Conservation (phyloP, 2,888 invertebrate genomes). For the Cryptocephalus moraei region DNA sequence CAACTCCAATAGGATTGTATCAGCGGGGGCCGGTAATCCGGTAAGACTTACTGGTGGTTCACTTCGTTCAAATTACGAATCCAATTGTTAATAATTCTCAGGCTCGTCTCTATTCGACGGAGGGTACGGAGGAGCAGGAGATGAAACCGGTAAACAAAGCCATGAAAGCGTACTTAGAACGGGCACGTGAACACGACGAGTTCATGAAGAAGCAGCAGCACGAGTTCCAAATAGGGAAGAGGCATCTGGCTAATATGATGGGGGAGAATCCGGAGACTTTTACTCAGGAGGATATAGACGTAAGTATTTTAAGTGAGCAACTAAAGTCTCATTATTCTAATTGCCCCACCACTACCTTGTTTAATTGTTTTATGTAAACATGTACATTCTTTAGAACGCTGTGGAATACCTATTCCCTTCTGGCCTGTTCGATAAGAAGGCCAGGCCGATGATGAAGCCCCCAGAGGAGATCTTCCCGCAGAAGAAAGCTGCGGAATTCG, state of each 20-base stretch:
- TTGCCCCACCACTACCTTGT: neutral
- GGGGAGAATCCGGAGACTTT: constrained; percentile 85
- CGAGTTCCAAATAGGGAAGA: constrained; percentile 84
- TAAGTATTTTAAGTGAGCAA: constrained; percentile 34
- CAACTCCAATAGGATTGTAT: too few species aligned
- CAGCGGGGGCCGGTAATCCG: too few species aligned
- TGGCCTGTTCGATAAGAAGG: constrained; percentile 73
- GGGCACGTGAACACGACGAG: constrained; percentile 69
- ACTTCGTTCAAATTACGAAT: too few species aligned
- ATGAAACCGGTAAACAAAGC: constrained; percentile 66
- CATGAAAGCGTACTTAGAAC: constrained; percentile 80
- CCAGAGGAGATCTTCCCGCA: constrained; percentile 80
- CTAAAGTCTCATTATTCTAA: too few species aligned
- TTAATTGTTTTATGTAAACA: neutral
- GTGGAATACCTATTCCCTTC: constrained; percentile 95
- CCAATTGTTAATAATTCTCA: too few species aligned
- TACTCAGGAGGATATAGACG: constrained; percentile 78
- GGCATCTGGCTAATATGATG: constrained; percentile 99
- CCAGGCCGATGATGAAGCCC: constrained; percentile 82
- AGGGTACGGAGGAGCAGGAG: too few species aligned
- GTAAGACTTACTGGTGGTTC: too few species aligned
- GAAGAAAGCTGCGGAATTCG: constrained; percentile 82
- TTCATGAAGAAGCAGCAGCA: constrained; percentile 70
- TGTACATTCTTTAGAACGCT: constrained; percentile 63
- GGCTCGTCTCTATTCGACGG: too few species aligned